Conservation (phyloP, 2,797 vertebrate species). For the Molossus molossus region DNA sequence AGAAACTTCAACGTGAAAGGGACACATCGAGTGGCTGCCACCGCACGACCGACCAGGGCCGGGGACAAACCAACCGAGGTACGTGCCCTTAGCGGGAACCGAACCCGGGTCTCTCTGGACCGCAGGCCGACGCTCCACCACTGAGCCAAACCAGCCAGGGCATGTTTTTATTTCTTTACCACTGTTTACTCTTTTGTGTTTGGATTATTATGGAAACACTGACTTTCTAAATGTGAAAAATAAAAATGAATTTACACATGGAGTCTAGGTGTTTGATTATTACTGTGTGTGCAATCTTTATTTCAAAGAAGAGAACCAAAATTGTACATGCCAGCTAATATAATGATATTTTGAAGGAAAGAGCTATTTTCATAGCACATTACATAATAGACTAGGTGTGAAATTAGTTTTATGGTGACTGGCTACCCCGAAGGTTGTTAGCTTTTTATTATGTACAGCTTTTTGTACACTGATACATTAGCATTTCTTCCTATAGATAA, state of each 20-base stretch:
- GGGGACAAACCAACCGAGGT: too few species aligned
- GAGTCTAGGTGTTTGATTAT: slow-evolving; percentile 61
- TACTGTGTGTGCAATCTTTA: slow-evolving; percentile 33
- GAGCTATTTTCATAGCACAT: slow-evolving; percentile 88
- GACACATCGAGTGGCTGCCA: too few species aligned
- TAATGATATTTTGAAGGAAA: slow-evolving; percentile 86
- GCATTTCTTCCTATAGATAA: slow-evolving; percentile 78
- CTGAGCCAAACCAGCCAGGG: too few species aligned
- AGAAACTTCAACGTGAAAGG: too few species aligned
- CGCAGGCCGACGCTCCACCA: too few species aligned
- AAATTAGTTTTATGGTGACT: slow-evolving; percentile 90
- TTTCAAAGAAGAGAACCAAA: slow-evolving; percentile 62
- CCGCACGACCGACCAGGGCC: too few species aligned
- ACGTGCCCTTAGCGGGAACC: too few species aligned
- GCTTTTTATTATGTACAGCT: slow-evolving; percentile 84
- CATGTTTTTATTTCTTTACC: background rate
- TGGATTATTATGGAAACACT: slow-evolving; percentile 7
- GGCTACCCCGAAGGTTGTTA: slow-evolving; percentile 86
- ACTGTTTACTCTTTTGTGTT: background rate
- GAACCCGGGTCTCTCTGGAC: too few species aligned
- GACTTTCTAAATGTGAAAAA: background rate
- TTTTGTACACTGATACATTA: slow-evolving; percentile 79
- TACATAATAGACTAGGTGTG: slow-evolving; percentile 90
- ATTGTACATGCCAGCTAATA: slow-evolving; percentile 70
- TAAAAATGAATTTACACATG: slow-evolving; percentile 32